Evolutionary conservation across 2,113 vertebrate genomes (phyloP), one percentile per base, ranked within the genome.

Genomic region (Jaculus jaculus): DNA sequence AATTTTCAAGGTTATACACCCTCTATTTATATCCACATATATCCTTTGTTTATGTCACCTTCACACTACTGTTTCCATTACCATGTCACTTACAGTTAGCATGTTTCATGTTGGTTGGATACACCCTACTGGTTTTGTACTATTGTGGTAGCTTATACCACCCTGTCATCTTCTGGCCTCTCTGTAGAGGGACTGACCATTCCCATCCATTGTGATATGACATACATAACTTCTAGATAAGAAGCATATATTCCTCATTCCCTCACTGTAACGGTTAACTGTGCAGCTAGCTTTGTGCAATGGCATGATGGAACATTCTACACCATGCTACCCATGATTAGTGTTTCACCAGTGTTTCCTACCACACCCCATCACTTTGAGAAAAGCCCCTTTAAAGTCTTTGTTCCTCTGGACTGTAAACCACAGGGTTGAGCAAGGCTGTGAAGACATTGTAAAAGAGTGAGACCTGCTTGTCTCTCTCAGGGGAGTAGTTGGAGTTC

Each of bases 361-460:
- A n/a, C 54, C 3, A 34, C 16, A 1, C 1, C 86, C 60, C 18
- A 88, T 77, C 30, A 93, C 51, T 60, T 94, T 96, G 28, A 95
- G 37, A 87, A 97, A 86, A 58, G 92, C 92, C 3, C 3, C 39
- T 42, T 94, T 96, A 7, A 94, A 94, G 34, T 96, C 94, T 18
- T 96, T 88, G 18, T 94, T 97, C 9, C 94, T 93, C n/a, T n/a
- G 96, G 71, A 82, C 92, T 97, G 5, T 96, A 96, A 37, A 93
- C 85, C 32, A 96, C n/a, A 39, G 93, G 95, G 4, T 96, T 97
- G 51, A 97, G 79, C 32, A 97, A 60, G 0, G 83, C 66, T 7
- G 75, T 89, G 58, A 96, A 95, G 34, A 88, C 75, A 88, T 95
- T 96, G 10, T 96, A 92, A 65, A 97, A 84, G 3, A 97, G 80